Evolutionary conservation across 2,888 invertebrate species (phyloP).

Genomic region (Chaetoderma sp.): DNA sequence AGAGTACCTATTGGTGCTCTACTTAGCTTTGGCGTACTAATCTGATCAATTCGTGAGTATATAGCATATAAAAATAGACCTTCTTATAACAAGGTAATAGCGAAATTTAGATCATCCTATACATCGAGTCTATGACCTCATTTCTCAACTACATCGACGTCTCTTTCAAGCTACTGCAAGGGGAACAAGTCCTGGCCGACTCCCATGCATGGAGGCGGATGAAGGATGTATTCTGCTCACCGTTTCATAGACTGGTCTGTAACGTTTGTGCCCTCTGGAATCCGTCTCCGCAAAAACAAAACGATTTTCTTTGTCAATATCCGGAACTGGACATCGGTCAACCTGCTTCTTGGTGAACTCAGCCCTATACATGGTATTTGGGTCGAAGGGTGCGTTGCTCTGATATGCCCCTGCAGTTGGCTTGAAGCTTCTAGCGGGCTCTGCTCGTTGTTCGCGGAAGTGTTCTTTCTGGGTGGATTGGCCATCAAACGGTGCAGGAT

Average conservation of each 20-base stretch:
- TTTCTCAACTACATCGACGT: too few species aligned
- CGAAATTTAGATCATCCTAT: too few species aligned
- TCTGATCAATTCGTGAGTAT: too few species aligned
- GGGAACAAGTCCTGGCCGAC: too few species aligned
- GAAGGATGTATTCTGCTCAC: slow-evolving; percentile 42
- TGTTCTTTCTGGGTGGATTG: slow-evolving; percentile 62
- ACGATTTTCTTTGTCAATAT: slow-evolving; percentile 52
- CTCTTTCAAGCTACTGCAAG: too few species aligned
- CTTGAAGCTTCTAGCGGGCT: slow-evolving; percentile 46
- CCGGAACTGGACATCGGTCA: slow-evolving; percentile 60
- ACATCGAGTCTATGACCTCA: too few species aligned
- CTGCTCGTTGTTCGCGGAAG: slow-evolving; percentile 51
- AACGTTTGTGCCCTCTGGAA: slow-evolving; percentile 61
- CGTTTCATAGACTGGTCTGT: slow-evolving; percentile 47
- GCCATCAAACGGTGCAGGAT: slow-evolving; percentile 67
- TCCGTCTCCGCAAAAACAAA: slow-evolving; percentile 56
- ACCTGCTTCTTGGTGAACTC: slow-evolving; percentile 60
- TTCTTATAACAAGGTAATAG: too few species aligned
- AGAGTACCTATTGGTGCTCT: too few species aligned
- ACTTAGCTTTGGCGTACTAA: too few species aligned
- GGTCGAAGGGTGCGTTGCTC: slow-evolving; percentile 61
- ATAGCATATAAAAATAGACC: too few species aligned
- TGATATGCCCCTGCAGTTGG: slow-evolving; percentile 46
- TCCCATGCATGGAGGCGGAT: too few species aligned
- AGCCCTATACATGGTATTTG: slow-evolving; percentile 63